A percentile compares a stretch with the other conserved stretches of the same genome.
Evolutionary conservation across 1,140 invertebrate genomes (phyloP).

Genomic region (Trichonephila clavipes): DNA sequence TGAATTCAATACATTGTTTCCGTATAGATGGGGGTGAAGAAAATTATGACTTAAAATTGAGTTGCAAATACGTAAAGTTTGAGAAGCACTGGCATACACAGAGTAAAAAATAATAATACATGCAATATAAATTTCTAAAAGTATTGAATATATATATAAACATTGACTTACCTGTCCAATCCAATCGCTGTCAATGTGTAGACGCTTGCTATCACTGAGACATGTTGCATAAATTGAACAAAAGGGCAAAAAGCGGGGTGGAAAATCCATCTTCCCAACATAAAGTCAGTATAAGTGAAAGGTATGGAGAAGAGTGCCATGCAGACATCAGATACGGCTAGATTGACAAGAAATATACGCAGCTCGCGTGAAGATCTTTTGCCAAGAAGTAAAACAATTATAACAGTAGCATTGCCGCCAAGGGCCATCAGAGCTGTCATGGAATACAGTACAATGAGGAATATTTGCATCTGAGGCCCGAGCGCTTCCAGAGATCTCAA

Average conservation of each 20-base stretch:
- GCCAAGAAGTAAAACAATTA: slow-evolving; percentile 80
- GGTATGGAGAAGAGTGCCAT: slow-evolving; percentile 82
- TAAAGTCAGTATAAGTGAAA: slow-evolving; percentile 82
- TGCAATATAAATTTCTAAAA: too few species aligned
- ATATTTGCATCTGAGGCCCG: slow-evolving; percentile 78
- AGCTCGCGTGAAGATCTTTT: slow-evolving; percentile 80
- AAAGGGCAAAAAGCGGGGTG: slow-evolving; percentile 80
- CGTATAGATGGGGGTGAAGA: too few species aligned
- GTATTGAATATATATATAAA: too few species aligned
- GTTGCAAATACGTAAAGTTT: too few species aligned
- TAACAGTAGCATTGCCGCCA: slow-evolving; percentile 80
- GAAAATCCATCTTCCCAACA: slow-evolving; percentile 81
- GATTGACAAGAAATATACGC: slow-evolving; percentile 81
- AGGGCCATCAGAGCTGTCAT: slow-evolving; percentile 80
- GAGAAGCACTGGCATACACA: too few species aligned
- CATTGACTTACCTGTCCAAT: slow-evolving; percentile 80
- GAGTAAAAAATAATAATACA: too few species aligned
- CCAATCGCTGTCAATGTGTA: slow-evolving; percentile 82
- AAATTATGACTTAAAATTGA: too few species aligned
- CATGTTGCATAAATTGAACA: slow-evolving; percentile 81
- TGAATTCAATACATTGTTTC: too few species aligned
- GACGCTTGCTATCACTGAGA: slow-evolving; percentile 81
- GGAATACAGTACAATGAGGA: slow-evolving; percentile 80
- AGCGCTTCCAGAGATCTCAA: slow-evolving; percentile 72
- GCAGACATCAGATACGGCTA: slow-evolving; percentile 81